phyloP scores from a whole-genome alignment of 2,888 invertebrate genomes.

The Creontiades dilutus region DNA sequence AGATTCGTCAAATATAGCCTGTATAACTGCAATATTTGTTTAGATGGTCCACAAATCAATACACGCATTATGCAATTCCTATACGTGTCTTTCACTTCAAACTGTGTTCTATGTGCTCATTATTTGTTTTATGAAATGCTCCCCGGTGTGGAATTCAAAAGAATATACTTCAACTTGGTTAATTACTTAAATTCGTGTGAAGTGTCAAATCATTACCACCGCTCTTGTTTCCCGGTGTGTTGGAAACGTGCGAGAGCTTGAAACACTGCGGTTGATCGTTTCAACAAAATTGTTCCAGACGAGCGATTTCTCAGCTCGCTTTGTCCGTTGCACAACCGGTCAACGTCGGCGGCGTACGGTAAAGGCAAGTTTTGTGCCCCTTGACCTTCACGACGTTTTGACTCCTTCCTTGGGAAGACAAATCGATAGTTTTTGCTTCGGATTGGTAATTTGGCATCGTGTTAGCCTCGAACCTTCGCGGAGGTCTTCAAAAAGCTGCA shows the following conservation, averaged over 20 bases:
- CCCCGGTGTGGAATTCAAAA: no score
- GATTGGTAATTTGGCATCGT: constrained; percentile 34
- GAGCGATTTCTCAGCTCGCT: constrained; percentile 46
- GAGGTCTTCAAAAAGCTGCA: constrained; percentile 5
- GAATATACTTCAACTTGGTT: no score
- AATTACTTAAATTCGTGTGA: no score
- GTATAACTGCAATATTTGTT: no score
- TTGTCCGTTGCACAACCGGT: constrained; percentile 11
- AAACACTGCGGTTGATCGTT: constrained; percentile 59
- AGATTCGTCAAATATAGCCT: no score
- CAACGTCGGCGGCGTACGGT: constrained; percentile 45
- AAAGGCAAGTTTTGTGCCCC: constrained; percentile 41
- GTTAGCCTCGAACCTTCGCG: constrained; percentile 4
- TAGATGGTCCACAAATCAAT: no score
- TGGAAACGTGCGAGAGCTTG: constrained; percentile 22
- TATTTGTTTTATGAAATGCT: neutral
- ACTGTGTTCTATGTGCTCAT: neutral
- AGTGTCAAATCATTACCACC: neutral
- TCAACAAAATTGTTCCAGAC: constrained; percentile 61
- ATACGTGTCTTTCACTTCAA: no score
- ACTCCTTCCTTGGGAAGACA: constrained; percentile 26
- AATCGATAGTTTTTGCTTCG: constrained; percentile 48
- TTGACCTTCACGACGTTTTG: constrained; percentile 65
- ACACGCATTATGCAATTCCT: no score
- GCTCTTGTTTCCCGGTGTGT: neutral